Evolutionary conservation across 1,140 invertebrate species (phyloP).

Genomic region (Drosophila tristis): DNA sequence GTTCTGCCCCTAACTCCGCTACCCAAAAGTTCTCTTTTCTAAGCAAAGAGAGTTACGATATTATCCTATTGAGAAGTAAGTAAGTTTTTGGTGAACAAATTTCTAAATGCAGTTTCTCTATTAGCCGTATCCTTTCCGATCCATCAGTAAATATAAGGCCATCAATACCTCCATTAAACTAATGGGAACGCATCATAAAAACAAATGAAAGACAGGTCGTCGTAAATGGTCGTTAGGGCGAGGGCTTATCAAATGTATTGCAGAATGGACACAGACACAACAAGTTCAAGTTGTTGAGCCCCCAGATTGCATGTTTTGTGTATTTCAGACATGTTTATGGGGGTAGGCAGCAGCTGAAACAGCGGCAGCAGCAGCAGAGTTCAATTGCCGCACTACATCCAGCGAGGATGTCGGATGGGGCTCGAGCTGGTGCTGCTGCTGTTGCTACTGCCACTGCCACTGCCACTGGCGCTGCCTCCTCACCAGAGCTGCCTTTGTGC

Average conservation of each 20-base stretch:
- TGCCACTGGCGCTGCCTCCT: background rate
- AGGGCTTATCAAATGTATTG: conserved; percentile 25
- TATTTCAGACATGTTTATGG: conserved; percentile 62
- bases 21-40: no score
- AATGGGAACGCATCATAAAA: background rate
- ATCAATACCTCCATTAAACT: no score
- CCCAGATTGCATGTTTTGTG: conserved; percentile 68
- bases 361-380: conserved; percentile 36
- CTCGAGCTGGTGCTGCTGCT: conserved; percentile 2
- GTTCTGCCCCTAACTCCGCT: no score
- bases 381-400: conserved; percentile 55
- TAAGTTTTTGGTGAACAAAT: no score
- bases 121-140: no score
- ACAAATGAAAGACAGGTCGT: conserved; percentile 10
- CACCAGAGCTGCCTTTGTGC: conserved; percentile 49
- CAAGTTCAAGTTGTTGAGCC: conserved; percentile 65
- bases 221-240: conserved; percentile 7
- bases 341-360: background rate
- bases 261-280: conserved; percentile 48
- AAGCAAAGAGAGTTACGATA: no score
- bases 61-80: no score
- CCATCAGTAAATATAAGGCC: no score
- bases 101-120: no score
- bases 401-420: background rate
- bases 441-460: conserved; percentile 2